Conservation (phyloP, 2,113 vertebrate genomes). For the Mastomys natalensis region DNA sequence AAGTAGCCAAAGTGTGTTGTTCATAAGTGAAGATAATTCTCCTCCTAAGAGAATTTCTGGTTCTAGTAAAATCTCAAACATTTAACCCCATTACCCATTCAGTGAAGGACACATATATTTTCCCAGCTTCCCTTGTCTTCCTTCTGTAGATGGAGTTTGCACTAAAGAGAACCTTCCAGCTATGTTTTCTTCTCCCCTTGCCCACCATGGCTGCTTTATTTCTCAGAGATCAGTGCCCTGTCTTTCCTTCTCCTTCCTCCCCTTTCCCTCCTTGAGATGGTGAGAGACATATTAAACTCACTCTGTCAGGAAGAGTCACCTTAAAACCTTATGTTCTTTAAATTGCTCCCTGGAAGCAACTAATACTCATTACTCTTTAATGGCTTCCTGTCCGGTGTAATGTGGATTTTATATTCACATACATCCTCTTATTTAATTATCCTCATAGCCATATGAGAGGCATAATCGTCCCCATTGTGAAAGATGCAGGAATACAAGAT, state of each 20-base stretch:
- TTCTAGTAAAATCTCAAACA: background rate
- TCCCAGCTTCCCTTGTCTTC: background rate
- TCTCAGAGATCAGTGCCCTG: background rate
- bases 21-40: background rate
- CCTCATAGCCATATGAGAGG: background rate
- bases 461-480: conserved; percentile 45
- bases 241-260: background rate
- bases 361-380: conserved; percentile 61
- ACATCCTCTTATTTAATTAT: conserved; percentile 57
- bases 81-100: background rate
- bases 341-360: conserved; percentile 57
- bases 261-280: background rate
- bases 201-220: background rate
- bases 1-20: too few relatives aligned
- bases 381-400: conserved; percentile 2
- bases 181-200: background rate
- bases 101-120: background rate
- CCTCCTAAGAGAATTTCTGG: conserved; percentile 18
- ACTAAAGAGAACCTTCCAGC: background rate
- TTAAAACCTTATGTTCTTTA: conserved; percentile 47
- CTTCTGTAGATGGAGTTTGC: background rate
- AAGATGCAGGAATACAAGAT: conserved; percentile 25
- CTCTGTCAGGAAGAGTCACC: conserved; percentile 18
- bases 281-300: background rate
- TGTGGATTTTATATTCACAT: conserved; percentile 48